Conservation (phyloP, 2,888 invertebrate species). For the Eudemis profundana region DNA sequence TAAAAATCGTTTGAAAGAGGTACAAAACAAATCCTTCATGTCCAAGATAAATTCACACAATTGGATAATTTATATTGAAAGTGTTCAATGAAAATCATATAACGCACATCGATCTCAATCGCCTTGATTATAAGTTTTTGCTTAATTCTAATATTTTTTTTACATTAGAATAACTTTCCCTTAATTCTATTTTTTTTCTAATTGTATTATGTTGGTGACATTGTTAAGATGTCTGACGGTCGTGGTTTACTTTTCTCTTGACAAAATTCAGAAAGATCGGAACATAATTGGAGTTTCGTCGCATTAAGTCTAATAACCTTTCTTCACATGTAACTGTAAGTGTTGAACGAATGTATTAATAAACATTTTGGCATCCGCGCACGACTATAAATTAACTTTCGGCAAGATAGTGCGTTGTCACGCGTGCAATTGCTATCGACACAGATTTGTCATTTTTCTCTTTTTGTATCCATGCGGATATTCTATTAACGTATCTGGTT, state of each 20-base stretch:
- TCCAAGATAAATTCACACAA: too few relatives aligned
- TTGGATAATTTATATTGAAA: too few relatives aligned
- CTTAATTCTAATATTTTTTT: slow-evolving; percentile 38
- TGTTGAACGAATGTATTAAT: slow-evolving; percentile 57
- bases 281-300: slow-evolving; percentile 59
- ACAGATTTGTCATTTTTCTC: slow-evolving; percentile 83
- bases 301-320: slow-evolving; percentile 57
- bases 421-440: slow-evolving; percentile 84
- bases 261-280: slow-evolving; percentile 68
- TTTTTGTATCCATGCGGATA: slow-evolving; percentile 81
- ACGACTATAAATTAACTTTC: slow-evolving; percentile 52
- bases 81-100: too few relatives aligned
- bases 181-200: slow-evolving; percentile 52
- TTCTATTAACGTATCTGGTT: slow-evolving; percentile 83
- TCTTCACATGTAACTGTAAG: slow-evolving; percentile 77
- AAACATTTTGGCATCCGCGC: slow-evolving; percentile 50
- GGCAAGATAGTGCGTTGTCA: slow-evolving; percentile 81
- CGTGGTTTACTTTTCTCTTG: slow-evolving; percentile 72
- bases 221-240: slow-evolving; percentile 78
- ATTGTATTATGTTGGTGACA: slow-evolving; percentile 62
- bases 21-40: too few relatives aligned
- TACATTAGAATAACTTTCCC: slow-evolving; percentile 37
- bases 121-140: background rate
- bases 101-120: background rate
- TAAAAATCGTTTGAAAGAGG: too few relatives aligned